These are phyloP conservation scores for Eospalax fontanierii DNA, from an alignment of 2,797 vertebrate genomes.

Conservation along the genomic window DNA sequence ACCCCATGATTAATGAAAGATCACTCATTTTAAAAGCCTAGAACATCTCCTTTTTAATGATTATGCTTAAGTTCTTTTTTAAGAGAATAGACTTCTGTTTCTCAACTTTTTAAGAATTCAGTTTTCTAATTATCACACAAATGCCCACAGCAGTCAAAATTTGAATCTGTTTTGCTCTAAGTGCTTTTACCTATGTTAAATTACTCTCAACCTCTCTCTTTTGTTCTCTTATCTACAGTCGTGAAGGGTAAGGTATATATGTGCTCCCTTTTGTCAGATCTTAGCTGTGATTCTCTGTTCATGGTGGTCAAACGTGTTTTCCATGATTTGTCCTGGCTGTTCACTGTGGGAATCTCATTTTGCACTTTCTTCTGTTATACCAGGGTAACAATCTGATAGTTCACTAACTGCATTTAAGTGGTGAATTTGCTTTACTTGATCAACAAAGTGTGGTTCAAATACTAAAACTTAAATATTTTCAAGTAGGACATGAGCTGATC, in stretches of 20 bases:
- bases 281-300: not conserved
- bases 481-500: not conserved
- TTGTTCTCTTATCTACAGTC: slow-evolving; percentile 49
- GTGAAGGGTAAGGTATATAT: not conserved
- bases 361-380: no score
- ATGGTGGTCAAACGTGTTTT: not conserved
- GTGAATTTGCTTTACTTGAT: slow-evolving; percentile 21
- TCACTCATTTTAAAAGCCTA: not conserved
- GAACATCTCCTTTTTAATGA: not conserved
- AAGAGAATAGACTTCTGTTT: not conserved
- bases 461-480: not conserved
- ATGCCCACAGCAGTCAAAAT: not conserved
- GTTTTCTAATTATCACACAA: not conserved
- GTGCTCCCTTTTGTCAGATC: not conserved
- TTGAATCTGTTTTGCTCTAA: not conserved
- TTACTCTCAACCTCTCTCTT: not conserved
- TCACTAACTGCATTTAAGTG: not conserved
- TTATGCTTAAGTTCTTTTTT: not conserved
- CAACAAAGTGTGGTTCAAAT: not conserved
- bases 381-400: no score
- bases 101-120: not conserved
- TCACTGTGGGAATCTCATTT: not conserved
- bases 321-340: not conserved
- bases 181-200: slow-evolving; percentile 28
- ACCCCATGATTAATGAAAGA: not conserved